Percentiles rank a stretch among this genome's conserved stretches.
phyloP scores from a whole-genome alignment of 2,797 vertebrate species.

The Pangasius sanitwongsei region DNA sequence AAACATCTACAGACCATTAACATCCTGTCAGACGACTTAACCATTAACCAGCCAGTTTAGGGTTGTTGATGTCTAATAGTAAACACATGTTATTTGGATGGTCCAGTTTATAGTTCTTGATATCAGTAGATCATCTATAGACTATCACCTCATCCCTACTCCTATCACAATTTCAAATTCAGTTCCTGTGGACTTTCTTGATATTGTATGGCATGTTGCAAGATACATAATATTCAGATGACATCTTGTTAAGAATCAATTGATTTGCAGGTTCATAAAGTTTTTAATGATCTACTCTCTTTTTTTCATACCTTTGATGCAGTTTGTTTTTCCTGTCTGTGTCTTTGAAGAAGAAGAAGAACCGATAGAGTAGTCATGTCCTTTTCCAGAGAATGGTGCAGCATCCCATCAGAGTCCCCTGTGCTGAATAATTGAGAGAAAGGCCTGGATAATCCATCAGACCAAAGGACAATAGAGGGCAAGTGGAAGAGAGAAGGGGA shows the following conservation, averaged over 20 bases:
- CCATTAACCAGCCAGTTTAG: neutral
- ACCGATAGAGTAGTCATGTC: slow-evolving; percentile 33
- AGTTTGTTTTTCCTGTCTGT: neutral
- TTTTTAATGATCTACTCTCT: neutral
- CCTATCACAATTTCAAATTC: neutral
- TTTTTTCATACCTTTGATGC: neutral
- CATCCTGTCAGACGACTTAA: neutral
- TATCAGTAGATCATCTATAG: neutral
- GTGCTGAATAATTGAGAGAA: slow-evolving; percentile 56
- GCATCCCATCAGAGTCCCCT: slow-evolving; percentile 34
- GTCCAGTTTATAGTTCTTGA: neutral
- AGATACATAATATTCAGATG: neutral
- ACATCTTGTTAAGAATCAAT: neutral
- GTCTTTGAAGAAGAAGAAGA: neutral
- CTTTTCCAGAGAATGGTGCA: slow-evolving; percentile 27
- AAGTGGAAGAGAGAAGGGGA: neutral
- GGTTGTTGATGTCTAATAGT: neutral
- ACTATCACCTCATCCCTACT: neutral
- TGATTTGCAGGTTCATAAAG: neutral
- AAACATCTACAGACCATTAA: neutral
- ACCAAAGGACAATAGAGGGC: slow-evolving; percentile 26
- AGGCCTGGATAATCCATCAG: slow-evolving; percentile 51
- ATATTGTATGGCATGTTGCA: neutral
- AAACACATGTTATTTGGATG: neutral
- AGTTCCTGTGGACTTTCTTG: neutral